A percentile compares a stretch with the other conserved stretches of the same genome.
phyloP scores from a whole-genome alignment of 37 sponge, comb jelly and placozoan genomes.

The Petrosia ficiformis region DNA sequence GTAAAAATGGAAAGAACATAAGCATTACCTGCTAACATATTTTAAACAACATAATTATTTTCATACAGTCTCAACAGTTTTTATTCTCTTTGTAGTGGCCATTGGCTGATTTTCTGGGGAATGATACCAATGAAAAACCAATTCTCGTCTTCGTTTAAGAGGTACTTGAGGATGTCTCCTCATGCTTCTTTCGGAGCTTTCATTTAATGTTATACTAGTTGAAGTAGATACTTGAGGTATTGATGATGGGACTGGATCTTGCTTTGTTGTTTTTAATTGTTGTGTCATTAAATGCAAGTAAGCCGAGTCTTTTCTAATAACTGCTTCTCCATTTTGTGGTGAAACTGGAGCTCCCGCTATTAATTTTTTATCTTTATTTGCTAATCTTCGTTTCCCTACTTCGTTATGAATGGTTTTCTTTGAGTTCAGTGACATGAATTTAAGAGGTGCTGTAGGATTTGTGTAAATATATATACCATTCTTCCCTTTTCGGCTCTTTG shows the following conservation, averaged over 20 bases:
- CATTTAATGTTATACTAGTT: neutral
- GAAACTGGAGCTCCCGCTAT: neutral
- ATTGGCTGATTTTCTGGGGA: neutral
- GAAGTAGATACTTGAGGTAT: neutral
- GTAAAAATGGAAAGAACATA: neutral
- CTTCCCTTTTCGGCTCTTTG: neutral
- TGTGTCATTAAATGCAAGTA: neutral
- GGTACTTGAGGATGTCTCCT: too few species aligned
- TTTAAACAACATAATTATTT: neutral
- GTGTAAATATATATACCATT: conserved; percentile 7
- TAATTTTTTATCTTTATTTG: neutral
- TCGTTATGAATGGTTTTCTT: neutral
- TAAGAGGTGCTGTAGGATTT: neutral
- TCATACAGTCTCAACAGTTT: too few species aligned
- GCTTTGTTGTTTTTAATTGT: too few species aligned
- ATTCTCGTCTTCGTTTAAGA: neutral
- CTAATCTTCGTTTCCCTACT: neutral
- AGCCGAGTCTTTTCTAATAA: neutral
- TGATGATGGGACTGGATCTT: neutral
- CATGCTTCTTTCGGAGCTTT: neutral
- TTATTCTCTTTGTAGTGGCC: neutral
- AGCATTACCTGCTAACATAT: neutral
- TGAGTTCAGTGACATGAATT: conserved; percentile 3
- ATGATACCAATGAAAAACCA: conserved; percentile 8
- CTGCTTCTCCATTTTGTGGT: neutral